A percentile compares a stretch with the other conserved stretches of the same genome.
phyloP scores from a whole-genome alignment of 2,113 vertebrate genomes.

The Rhinopithecus roxellana region DNA sequence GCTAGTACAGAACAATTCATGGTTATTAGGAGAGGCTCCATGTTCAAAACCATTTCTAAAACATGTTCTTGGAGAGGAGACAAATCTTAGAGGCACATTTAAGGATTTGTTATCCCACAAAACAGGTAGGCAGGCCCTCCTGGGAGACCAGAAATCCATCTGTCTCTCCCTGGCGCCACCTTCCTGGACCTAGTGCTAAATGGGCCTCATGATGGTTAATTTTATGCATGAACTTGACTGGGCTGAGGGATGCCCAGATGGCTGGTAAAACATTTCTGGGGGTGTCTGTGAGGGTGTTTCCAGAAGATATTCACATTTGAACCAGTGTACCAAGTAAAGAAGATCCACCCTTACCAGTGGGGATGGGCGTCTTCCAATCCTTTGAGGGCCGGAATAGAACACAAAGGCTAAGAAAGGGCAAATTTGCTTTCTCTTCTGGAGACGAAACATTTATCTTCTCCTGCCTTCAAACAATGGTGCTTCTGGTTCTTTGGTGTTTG shows the following conservation, averaged over 20 bases:
- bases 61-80: neutral
- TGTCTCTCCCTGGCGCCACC: neutral
- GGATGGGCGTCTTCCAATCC: accelerated
- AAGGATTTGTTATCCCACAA: neutral
- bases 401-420: neutral
- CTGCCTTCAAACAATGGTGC: neutral
- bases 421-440: neutral
- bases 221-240: neutral
- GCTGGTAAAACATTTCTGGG: neutral
- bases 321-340: neutral
- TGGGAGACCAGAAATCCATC: neutral
- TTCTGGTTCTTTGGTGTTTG: neutral
- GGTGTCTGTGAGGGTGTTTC: neutral
- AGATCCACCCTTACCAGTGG: neutral
- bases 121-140: neutral
- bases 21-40: neutral
- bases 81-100: neutral
- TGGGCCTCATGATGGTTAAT: neutral
- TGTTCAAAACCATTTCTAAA: neutral
- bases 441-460: neutral
- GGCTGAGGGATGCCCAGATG: neutral
- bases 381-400: neutral
- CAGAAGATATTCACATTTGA: neutral
- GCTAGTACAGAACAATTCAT: neutral
- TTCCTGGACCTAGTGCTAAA: neutral